Base-by-base conservation (phyloP, 2,888 invertebrate species). In the Odontothrips loti region DNA sequence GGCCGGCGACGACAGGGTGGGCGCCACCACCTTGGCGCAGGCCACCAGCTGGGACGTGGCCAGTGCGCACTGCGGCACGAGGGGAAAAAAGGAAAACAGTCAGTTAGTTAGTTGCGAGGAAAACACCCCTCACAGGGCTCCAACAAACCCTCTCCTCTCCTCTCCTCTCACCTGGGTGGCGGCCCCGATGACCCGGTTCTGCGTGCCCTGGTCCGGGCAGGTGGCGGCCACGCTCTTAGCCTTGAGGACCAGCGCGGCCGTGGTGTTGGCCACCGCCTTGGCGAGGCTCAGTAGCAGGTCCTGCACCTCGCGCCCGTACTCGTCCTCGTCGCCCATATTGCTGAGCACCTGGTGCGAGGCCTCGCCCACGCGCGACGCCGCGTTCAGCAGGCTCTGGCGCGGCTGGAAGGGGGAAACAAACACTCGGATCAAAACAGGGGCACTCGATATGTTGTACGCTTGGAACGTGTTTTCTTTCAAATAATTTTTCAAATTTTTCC, bases 1-100 rank as follows among this genome's bases (percentile, higher is more conserved):
- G 0, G 93, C 93, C 0, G 93, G 92, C 84, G 93, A 94, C 84
- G 93, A 92, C 4, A 96, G 89, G 0, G 96, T 95, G 0, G 95
- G 95, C 0, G 96, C 95, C 10, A 96, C 95, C 81, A 96, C 95
- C 90, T 98, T 98, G 27, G 99, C 96, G 86, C 98, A 98, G 0
- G 98, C 98, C 0, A 99, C 99, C 3, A 99, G 90, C 86, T 99
- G 98, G 75, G 98, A 98, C 9, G 99, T 99, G 10, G 98, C 97
- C 78, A 99, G 89, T 0, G 99, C 99, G 87, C 98, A 98, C 87
- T 97, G 95, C 23, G 23, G 34, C 34, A 43, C n/a, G 48, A 48
- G 48, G 10, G 12, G 48, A 48, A 12, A 63, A 17, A 20, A 23
- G 68, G 23, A 9, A n/a, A 51, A 51, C 1, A 17, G 12, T 51